Evolutionary conservation across 2,113 vertebrate genomes (phyloP).

Genomic region (Bos indicus): DNA sequence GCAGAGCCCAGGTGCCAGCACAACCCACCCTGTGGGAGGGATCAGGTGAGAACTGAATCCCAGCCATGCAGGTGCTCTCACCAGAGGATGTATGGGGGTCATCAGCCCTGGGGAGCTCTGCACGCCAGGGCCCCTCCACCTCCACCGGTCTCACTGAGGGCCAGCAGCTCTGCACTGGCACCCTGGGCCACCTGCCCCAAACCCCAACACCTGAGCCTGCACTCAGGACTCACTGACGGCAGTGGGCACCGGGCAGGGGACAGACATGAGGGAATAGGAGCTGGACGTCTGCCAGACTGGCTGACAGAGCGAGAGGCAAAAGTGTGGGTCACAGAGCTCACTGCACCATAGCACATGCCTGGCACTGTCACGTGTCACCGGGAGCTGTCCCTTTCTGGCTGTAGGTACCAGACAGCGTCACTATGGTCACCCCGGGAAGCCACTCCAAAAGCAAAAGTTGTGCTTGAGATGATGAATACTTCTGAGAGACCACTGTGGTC

Average conservation of each 20-base stretch:
- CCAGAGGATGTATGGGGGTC: constrained; percentile 32
- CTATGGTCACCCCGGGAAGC: neutral
- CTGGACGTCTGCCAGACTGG: neutral
- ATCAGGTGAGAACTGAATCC: constrained; percentile 59
- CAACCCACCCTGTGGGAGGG: constrained; percentile 48
- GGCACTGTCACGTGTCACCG: accelerated
- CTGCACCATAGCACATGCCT: neutral
- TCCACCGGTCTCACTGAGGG: neutral
- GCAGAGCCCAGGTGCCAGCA: constrained; percentile 30
- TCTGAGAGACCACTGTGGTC: constrained; percentile 66
- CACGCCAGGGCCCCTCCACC: neutral
- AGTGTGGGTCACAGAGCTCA: neutral
- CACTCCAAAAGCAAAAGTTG: neutral
- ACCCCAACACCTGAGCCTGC: neutral
- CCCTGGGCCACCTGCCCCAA: neutral
- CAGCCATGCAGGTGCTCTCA: constrained; percentile 36
- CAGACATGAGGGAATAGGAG: neutral
- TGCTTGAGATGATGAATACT: neutral
- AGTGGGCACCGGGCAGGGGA: too few species aligned
- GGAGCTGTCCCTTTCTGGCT: neutral
- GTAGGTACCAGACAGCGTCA: neutral
- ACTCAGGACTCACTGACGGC: neutral
- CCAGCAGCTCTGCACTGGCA: neutral
- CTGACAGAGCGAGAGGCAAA: neutral
- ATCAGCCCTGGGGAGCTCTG: neutral